phyloP scores from a whole-genome alignment of 2,888 invertebrate genomes.

The Meloe dianella region DNA sequence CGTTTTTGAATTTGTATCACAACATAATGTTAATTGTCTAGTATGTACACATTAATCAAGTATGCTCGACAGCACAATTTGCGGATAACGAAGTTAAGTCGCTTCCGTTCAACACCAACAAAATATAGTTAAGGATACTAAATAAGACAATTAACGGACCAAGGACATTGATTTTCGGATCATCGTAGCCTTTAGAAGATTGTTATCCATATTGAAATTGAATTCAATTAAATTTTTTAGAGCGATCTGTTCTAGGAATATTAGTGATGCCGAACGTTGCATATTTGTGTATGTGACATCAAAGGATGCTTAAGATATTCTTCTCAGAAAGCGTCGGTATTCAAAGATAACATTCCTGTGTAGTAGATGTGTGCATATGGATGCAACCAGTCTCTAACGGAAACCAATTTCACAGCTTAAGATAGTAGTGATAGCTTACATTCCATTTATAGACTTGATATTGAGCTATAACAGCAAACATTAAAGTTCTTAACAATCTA shows the following conservation, averaged over 20 bases:
- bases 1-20: constrained; percentile 37
- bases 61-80: constrained; percentile 46
- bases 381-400: not conserved
- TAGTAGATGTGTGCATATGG: not conserved
- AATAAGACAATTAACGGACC: not conserved
- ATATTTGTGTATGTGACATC: not conserved
- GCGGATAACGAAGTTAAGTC: constrained; percentile 43
- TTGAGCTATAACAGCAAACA: not conserved
- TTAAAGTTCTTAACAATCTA: constrained; percentile 7
- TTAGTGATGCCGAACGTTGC: not conserved
- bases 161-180: not conserved
- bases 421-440: not conserved
- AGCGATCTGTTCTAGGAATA: not conserved
- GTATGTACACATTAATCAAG: constrained; percentile 48
- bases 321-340: not conserved
- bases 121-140: not conserved
- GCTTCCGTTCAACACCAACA: not conserved
- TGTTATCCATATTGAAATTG: not conserved
- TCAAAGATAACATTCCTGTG: not conserved
- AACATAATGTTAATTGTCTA: constrained; percentile 45
- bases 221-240: not conserved
- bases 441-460: not conserved
- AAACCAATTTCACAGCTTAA: not conserved
- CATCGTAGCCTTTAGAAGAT: not conserved
- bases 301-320: not conserved